A percentile compares a stretch with the other conserved stretches of the same genome.
Evolutionary conservation across 2,888 invertebrate genomes (phyloP).

Genomic region (Trileptium ribeirensis): DNA sequence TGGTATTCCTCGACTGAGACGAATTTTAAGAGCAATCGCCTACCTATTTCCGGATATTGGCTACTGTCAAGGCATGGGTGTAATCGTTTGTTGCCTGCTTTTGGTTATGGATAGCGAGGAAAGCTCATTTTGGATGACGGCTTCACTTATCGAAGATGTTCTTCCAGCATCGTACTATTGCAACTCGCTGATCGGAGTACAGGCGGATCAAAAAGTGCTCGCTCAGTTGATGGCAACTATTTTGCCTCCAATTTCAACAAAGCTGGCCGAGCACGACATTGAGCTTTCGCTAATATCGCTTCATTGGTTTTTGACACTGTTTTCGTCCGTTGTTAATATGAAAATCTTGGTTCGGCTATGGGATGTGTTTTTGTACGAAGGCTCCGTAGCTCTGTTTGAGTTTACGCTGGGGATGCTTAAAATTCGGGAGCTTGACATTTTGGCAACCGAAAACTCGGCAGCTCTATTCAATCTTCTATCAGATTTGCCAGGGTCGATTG

Average conservation of each 20-base stretch:
- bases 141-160: conserved; percentile 94
- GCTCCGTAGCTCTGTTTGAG: conserved; percentile 87
- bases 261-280: conserved; percentile 79
- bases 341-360: conserved; percentile 84
- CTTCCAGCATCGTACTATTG: conserved; percentile 95
- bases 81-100: conserved; percentile 80
- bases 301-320: conserved; percentile 94
- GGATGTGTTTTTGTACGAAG: conserved; percentile 94
- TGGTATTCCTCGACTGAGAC: conserved; percentile 78
- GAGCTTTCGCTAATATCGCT: conserved; percentile 85
- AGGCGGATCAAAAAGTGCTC: conserved; percentile 92
- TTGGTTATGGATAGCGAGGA: conserved; percentile 94
- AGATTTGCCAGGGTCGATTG: conserved; percentile 85
- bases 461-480: conserved; percentile 95
- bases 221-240: conserved; percentile 80
- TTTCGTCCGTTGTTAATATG: conserved; percentile 92
- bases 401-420: conserved; percentile 64
- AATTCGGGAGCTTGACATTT: conserved; percentile 66
- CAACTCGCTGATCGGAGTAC: conserved; percentile 74
- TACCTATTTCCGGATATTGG: conserved; percentile 90
- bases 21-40: conserved; percentile 80
- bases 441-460: conserved; percentile 82
- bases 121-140: conserved; percentile 98
- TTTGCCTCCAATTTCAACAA: conserved; percentile 72
- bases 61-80: conserved; percentile 61